These are phyloP conservation scores for Enteromius treurensis DNA, from an alignment of 2,797 vertebrate species.

Conservation along the genomic window DNA sequence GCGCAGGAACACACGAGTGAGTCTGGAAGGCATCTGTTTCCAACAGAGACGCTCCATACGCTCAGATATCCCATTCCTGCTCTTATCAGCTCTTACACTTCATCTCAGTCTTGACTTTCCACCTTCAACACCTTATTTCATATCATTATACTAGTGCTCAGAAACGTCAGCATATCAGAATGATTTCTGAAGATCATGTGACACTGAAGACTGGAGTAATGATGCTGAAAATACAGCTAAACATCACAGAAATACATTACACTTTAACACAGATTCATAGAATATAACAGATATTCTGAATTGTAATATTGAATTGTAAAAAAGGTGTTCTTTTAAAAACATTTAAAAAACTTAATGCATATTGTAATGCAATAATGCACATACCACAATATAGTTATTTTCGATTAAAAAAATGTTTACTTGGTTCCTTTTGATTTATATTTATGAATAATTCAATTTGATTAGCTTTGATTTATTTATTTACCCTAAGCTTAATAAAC, in stretches of 20 bases:
- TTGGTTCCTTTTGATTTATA: neutral
- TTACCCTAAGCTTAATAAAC: neutral
- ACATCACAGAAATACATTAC: neutral
- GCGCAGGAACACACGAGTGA: conserved; percentile 53
- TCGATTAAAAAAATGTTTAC: neutral
- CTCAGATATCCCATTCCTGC: neutral
- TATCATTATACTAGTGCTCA: no score
- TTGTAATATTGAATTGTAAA: neutral
- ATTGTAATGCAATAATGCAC: neutral
- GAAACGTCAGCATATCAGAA: no score
- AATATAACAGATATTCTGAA: neutral
- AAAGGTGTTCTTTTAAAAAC: neutral
- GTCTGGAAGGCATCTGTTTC: conserved; percentile 59
- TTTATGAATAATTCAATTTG: neutral
- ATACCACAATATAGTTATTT: neutral
- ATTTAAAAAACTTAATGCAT: neutral
- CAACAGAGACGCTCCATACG: conserved; percentile 41
- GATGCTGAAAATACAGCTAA: neutral
- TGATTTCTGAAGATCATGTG: conserved; percentile 6
- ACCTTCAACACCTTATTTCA: no score
- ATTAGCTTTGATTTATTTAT: neutral
- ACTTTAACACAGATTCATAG: neutral
- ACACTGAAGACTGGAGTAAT: neutral
- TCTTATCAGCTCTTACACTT: neutral
- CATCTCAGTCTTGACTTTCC: no score